Evolutionary conservation across 1,140 invertebrate species (phyloP), one percentile per base, ranked within the genome.

Genomic region (Cherax destructor): DNA sequence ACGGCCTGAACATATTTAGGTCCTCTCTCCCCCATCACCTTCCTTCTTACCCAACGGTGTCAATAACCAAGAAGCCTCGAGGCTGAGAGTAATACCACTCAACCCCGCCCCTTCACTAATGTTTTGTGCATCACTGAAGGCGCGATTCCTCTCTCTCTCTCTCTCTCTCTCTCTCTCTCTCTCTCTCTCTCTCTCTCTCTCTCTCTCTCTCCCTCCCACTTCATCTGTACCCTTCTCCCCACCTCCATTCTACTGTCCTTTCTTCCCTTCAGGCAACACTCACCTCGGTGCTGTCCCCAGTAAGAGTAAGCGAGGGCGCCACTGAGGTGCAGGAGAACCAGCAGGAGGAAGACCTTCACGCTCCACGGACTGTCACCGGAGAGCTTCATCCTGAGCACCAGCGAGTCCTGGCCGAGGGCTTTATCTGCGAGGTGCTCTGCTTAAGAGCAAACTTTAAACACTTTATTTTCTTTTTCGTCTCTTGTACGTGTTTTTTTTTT

Each of bases 201-300:
- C n/a, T 41, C 21, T n/a, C 6, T 21, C 69, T 9, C 6, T 13
- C 69, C 5, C 69, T 30, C 11, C 4, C 21, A 6, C 5, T 2
- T 41, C 30, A 41, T 41, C 30, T 41, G 0, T 41, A 41, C 30
- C 30, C 30, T 41, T 56, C 52, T 10, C 52, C 52, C 52, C n/a
- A 77, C 79, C 50, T 80, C n/a, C 79, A 50, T 21, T 16, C 13
- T 49, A 24, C 4, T 21, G 7, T 18, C 49, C 47, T 24, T 11
- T 47, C 47, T 21, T 16, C 79, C 79, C 47, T 80, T 41, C 52
- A 11, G 61, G 61, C 5, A 18, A 30, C 47, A 83, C 81, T 83
- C 81, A 83, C 81, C 81, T 83, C 81, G 61, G 61, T 83, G 61
- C 30, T 83, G 81, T 3, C 81, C 81, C 59, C 61, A 83, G 81